A percentile compares a stretch with the other conserved stretches of the same genome.
These are phyloP conservation scores for Nemopilema nomurai DNA, from an alignment of 30 jellyfish, hydroid and myxozoan genomes.

Conservation along the genomic window DNA sequence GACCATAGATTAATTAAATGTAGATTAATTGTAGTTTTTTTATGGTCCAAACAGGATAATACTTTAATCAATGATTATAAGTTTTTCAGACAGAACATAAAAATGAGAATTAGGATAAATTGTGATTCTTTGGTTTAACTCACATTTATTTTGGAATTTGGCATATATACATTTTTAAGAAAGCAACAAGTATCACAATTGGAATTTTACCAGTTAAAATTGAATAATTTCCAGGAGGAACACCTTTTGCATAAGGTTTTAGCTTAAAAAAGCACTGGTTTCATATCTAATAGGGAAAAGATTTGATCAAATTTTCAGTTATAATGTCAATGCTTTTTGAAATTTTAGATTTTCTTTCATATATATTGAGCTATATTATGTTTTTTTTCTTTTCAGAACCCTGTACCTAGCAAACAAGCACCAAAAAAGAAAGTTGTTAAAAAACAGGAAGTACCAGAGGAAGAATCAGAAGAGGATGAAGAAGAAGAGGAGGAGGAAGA, in stretches of 20 bases:
- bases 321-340: neutral
- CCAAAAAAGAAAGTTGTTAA: conserved; percentile 57
- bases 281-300: neutral
- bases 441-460: conserved; percentile 72
- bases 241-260: too few species aligned
- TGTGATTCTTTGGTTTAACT: too few species aligned
- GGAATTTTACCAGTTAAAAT: too few species aligned
- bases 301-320: neutral
- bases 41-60: neutral
- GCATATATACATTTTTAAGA: too few species aligned
- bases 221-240: too few species aligned
- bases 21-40: neutral
- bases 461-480: conserved; percentile 79
- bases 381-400: conserved; percentile 37
- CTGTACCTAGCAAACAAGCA: conserved; percentile 60
- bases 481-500: conserved; percentile 94
- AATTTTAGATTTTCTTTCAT: neutral
- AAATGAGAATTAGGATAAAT: too few species aligned
- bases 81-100: too few species aligned
- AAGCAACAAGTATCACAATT: too few species aligned
- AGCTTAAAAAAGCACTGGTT: too few species aligned
- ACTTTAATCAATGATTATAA: too few species aligned
- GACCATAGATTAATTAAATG: neutral
- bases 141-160: too few species aligned
- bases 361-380: conserved; percentile 1